phyloP scores from a whole-genome alignment of 2,888 invertebrate genomes.

The Spisula subtruncata region DNA sequence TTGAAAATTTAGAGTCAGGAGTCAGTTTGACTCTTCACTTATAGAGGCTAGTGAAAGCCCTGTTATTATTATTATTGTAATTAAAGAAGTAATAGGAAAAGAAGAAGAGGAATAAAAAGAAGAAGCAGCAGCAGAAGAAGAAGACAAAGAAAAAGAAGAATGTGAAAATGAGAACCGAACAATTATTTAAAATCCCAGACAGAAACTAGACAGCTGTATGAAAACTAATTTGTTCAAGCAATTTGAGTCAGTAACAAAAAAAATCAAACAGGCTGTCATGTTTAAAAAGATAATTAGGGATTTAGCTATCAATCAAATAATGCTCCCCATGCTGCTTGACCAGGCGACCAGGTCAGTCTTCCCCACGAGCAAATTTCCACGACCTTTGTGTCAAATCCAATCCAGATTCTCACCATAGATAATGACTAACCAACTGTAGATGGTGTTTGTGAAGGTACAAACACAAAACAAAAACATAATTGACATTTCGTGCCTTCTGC shows the following conservation, averaged over 20 bases:
- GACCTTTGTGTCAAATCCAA: conserved; percentile 16
- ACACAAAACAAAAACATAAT: not conserved
- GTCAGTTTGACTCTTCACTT: too few relatives aligned
- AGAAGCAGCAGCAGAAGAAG: not conserved
- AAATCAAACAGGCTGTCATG: conserved; percentile 17
- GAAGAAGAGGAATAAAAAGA: too few relatives aligned
- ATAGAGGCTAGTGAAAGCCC: too few relatives aligned
- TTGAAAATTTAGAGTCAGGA: too few relatives aligned
- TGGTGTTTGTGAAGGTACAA: not conserved
- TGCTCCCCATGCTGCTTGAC: conserved; percentile 1
- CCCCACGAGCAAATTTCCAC: not conserved
- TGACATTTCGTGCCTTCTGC: not conserved
- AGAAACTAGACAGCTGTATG: not conserved
- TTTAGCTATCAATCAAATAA: not conserved
- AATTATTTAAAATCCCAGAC: not conserved
- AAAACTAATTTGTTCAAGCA: conserved; percentile 1
- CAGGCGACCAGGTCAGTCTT: conserved; percentile 25
- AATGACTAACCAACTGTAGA: not conserved
- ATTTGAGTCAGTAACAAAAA: not conserved
- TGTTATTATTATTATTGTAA: too few relatives aligned
- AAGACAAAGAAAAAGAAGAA: not conserved
- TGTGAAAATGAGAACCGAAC: not conserved
- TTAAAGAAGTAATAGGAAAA: too few relatives aligned
- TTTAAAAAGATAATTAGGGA: conserved; percentile 25
- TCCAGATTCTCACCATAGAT: not conserved